These are phyloP conservation scores for Hippoglossus hippoglossus DNA, from an alignment of 2,797 vertebrate genomes.

Conservation along the genomic window DNA sequence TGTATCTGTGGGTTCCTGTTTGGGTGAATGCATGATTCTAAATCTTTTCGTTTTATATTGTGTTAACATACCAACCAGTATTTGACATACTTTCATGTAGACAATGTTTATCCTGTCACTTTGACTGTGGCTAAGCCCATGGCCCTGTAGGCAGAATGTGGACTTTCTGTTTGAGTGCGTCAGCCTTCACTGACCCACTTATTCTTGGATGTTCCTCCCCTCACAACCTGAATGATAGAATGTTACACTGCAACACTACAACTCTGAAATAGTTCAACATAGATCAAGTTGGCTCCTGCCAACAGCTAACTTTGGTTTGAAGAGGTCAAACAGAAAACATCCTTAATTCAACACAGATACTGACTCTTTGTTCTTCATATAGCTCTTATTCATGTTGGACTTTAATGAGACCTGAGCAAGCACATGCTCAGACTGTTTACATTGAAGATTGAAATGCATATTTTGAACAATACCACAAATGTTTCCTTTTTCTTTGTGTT, in stretches of 20 bases:
- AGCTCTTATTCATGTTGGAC: background rate
- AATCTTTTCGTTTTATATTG: slow-evolving; percentile 29
- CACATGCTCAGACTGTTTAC: background rate
- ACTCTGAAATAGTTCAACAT: background rate
- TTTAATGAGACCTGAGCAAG: background rate
- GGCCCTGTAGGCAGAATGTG: slow-evolving; percentile 23
- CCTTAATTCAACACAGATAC: background rate
- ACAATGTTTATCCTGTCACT: slow-evolving; percentile 8
- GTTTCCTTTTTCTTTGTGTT: background rate
- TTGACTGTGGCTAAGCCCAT: slow-evolving; percentile 5
- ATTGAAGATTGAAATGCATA: background rate
- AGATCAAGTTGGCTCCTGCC: background rate
- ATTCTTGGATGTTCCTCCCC: slow-evolving; percentile 30
- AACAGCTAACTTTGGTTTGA: slow-evolving; percentile 10
- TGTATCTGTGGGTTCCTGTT: background rate
- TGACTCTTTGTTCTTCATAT: background rate
- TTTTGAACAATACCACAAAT: slow-evolving; percentile 1
- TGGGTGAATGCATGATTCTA: background rate
- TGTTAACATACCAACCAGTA: slow-evolving; percentile 15
- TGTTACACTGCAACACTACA: background rate
- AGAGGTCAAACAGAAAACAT: background rate
- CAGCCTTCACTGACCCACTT: slow-evolving; percentile 63
- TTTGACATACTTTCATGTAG: slow-evolving; percentile 7
- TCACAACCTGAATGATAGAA: slow-evolving; percentile 23
- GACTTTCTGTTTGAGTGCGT: slow-evolving; percentile 41